Percentiles rank a stretch among this genome's conserved stretches.
These are phyloP conservation scores for Morone saxatilis DNA, from an alignment of 2,113 vertebrate species.

Conservation along the genomic window DNA sequence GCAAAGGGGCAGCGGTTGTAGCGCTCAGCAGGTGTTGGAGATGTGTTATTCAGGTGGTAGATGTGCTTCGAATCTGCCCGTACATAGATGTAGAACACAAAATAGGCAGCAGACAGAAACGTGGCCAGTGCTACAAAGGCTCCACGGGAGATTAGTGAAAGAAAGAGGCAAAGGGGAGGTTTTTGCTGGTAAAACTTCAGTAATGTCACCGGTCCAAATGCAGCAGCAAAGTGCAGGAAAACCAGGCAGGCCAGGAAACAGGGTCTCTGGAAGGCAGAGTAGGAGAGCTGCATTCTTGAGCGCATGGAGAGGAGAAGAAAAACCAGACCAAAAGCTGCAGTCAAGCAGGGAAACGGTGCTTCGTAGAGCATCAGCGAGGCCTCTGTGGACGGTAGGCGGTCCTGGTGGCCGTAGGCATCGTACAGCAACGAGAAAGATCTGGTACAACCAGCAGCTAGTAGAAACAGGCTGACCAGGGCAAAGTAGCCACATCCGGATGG, in stretches of 20 bases:
- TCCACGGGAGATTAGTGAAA: slow-evolving; percentile 88
- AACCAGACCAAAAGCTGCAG: slow-evolving; percentile 88
- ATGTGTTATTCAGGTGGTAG: slow-evolving; percentile 87
- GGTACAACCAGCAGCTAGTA: slow-evolving; percentile 84
- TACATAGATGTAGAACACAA: slow-evolving; percentile 88
- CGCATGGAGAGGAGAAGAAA: slow-evolving; percentile 90
- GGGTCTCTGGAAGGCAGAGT: slow-evolving; percentile 86
- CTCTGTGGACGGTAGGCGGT: slow-evolving; percentile 81
- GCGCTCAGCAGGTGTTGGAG: slow-evolving; percentile 84
- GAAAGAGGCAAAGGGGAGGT: slow-evolving; percentile 84
- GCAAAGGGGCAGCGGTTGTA: slow-evolving; percentile 88
- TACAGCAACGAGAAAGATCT: slow-evolving; percentile 89
- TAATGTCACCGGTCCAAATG: slow-evolving; percentile 85
- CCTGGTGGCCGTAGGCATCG: slow-evolving; percentile 88
- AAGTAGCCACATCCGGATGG: slow-evolving; percentile 89
- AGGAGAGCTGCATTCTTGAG: slow-evolving; percentile 84
- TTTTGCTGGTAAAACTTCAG: slow-evolving; percentile 84
- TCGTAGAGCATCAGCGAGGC: slow-evolving; percentile 87
- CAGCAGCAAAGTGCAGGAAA: slow-evolving; percentile 86
- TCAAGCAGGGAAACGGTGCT: slow-evolving; percentile 90
- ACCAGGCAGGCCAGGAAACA: slow-evolving; percentile 87
- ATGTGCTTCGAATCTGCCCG: slow-evolving; percentile 86
- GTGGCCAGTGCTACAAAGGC: slow-evolving; percentile 87
- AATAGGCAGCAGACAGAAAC: slow-evolving; percentile 86
- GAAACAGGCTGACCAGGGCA: slow-evolving; percentile 87